These are phyloP conservation scores for Microcaecilia unicolor DNA, from an alignment of 2,797 vertebrate species.

Conservation along the genomic window DNA sequence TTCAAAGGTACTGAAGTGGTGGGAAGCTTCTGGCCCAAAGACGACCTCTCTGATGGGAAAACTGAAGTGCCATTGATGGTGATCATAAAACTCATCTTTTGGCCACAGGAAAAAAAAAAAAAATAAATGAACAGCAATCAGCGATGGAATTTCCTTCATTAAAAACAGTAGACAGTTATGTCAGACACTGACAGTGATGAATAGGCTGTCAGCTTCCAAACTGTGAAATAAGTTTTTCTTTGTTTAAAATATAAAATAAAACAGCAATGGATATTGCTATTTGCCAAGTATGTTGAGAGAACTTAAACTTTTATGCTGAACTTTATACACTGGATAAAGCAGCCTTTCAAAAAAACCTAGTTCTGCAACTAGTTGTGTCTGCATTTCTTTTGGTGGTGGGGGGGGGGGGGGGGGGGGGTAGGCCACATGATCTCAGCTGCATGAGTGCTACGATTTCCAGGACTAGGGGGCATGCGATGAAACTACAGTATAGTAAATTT, in stretches of 20 bases:
- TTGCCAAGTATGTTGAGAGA: constrained; percentile 8
- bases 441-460: too few species aligned
- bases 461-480: too few species aligned
- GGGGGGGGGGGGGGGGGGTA: too few species aligned
- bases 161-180: neutral
- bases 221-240: constrained; percentile 19
- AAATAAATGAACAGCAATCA: neutral
- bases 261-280: constrained; percentile 5
- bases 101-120: neutral
- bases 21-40: neutral
- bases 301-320: too few species aligned
- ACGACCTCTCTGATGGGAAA: neutral
- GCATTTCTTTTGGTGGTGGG: too few species aligned
- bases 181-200: constrained; percentile 50
- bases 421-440: too few species aligned
- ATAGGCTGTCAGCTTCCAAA: constrained; percentile 44
- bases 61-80: neutral
- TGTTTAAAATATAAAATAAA: neutral
- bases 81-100: neutral
- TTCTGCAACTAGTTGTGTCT: too few species aligned
- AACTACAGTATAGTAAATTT: too few species aligned
- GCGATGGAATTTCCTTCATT: neutral
- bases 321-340: too few species aligned
- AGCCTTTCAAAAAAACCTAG: too few species aligned
- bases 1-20: neutral